phyloP scores from a whole-genome alignment of 2,888 invertebrate genomes.

The Rhingia campestris region DNA sequence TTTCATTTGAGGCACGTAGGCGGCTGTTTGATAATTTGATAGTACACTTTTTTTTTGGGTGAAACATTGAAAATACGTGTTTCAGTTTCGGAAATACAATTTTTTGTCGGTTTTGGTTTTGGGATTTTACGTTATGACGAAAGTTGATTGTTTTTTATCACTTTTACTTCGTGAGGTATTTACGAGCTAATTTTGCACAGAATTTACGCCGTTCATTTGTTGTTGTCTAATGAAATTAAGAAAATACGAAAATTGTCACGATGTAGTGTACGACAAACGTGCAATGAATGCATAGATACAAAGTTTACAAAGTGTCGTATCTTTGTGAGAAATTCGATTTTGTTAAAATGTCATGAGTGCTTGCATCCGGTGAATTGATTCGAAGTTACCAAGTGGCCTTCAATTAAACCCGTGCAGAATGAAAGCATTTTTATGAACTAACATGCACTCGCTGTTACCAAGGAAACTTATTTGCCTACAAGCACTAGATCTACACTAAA shows the following conservation, averaged over 20 bases:
- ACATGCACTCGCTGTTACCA: too few species aligned
- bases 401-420: neutral
- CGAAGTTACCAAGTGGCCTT: neutral
- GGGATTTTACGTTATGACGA: constrained; percentile 15
- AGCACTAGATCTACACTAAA: too few species aligned
- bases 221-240: constrained; percentile 13
- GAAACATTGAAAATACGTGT: constrained; percentile 58
- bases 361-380: constrained; percentile 37
- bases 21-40: constrained; percentile 27
- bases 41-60: constrained; percentile 23
- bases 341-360: constrained; percentile 56
- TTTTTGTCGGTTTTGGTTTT: neutral
- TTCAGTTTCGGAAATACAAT: constrained; percentile 30
- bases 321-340: constrained; percentile 22
- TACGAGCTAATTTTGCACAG: constrained; percentile 41
- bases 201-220: constrained; percentile 37
- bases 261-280: constrained; percentile 68
- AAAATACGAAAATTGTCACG: constrained; percentile 64
- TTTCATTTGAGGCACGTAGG: constrained; percentile 54
- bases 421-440: too few species aligned
- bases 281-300: constrained; percentile 53
- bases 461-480: too few species aligned
- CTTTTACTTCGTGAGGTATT: constrained; percentile 14
- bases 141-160: constrained; percentile 7
- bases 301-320: constrained; percentile 31